A percentile compares a stretch with the other conserved stretches of the same genome.
These are phyloP conservation scores for Venturia canescens DNA, from an alignment of 1,140 invertebrate species.

Conservation along the genomic window DNA sequence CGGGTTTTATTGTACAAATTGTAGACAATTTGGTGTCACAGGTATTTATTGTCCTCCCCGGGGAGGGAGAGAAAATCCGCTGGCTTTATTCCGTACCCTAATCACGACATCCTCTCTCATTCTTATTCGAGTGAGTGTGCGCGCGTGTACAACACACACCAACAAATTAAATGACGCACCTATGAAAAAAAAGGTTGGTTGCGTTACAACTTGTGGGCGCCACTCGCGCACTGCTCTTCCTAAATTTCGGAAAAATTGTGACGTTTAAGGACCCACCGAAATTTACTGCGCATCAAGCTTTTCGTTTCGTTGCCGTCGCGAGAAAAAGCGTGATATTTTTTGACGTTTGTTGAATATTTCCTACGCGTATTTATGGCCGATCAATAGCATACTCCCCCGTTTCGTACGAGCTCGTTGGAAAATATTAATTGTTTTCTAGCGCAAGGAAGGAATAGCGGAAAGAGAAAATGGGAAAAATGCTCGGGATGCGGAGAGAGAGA, in stretches of 20 bases:
- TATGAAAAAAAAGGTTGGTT: not conserved
- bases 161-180: not conserved
- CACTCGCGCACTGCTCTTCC: no score
- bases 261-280: no score
- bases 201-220: not conserved
- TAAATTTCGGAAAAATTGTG: no score
- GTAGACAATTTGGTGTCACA: not conserved
- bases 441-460: not conserved
- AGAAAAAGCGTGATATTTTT: no score
- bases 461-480: not conserved
- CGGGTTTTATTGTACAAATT: not conserved
- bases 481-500: no score
- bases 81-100: not conserved
- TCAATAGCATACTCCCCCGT: no score
- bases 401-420: no score
- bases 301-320: no score
- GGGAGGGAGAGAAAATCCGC: not conserved
- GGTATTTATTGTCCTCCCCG: not conserved
- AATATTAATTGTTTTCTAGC: no score
- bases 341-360: not conserved
- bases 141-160: not conserved
- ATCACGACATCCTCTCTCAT: conserved; percentile 2
- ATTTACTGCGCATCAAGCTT: no score
- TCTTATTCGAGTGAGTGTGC: no score
- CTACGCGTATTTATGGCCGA: no score